Conservation (phyloP, 1,140 invertebrate species). For the Diorhabda sublineata region DNA sequence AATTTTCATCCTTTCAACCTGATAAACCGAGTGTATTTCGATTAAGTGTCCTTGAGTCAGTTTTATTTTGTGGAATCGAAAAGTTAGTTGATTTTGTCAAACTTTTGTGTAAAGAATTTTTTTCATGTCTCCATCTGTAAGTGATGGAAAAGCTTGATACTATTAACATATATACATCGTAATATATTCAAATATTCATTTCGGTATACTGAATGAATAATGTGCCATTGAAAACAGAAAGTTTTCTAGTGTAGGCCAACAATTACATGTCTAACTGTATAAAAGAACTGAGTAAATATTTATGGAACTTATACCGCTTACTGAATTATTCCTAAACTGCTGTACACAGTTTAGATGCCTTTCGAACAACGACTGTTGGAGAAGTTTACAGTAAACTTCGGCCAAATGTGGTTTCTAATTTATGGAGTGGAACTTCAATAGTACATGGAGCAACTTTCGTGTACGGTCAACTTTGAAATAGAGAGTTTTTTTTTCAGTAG, state of each 20-base stretch:
- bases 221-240: not conserved
- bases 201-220: too few relatives aligned
- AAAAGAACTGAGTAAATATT: slow-evolving; percentile 14
- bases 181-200: too few relatives aligned
- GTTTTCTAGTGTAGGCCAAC: not conserved
- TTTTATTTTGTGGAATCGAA: too few relatives aligned
- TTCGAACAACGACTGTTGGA: slow-evolving; percentile 4
- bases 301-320: slow-evolving; percentile 12
- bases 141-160: too few relatives aligned
- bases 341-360: not conserved
- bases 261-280: not conserved
- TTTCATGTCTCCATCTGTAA: too few relatives aligned
- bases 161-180: too few relatives aligned
- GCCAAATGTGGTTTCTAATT: slow-evolving; percentile 15
- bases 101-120: too few relatives aligned
- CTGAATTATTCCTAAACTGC: slow-evolving; percentile 9
- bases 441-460: not conserved
- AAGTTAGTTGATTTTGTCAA: too few relatives aligned
- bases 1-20: too few relatives aligned
- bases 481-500: not conserved
- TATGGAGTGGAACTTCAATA: slow-evolving; percentile 8
- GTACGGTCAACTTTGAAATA: not conserved
- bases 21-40: too few relatives aligned
- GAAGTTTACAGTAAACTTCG: slow-evolving; percentile 14
- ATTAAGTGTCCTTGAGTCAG: too few relatives aligned